phyloP scores from a whole-genome alignment of 2,888 invertebrate genomes.

The Leptinotarsa juncta region DNA sequence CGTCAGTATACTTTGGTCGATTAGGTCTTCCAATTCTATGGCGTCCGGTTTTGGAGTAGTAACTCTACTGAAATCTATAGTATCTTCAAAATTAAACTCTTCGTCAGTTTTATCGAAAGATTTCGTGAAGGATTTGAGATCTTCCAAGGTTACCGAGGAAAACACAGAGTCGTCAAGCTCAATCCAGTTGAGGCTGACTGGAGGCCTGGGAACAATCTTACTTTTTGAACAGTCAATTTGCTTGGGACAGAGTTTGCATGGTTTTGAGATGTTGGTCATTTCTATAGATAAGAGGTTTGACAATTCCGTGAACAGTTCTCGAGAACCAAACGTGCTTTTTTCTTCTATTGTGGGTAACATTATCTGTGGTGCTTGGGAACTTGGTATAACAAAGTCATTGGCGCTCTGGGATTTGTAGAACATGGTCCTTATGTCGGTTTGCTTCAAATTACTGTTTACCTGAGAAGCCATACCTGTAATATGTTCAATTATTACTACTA shows the following conservation, averaged over 20 bases:
- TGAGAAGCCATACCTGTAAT: slow-evolving; percentile 24
- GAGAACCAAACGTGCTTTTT: slow-evolving; percentile 52
- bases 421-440: slow-evolving; percentile 71
- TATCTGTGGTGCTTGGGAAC: slow-evolving; percentile 61
- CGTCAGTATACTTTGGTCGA: slow-evolving; percentile 33
- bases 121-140: slow-evolving; percentile 51
- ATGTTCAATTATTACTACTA: not conserved
- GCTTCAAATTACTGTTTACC: slow-evolving; percentile 61
- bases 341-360: slow-evolving; percentile 11
- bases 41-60: slow-evolving; percentile 32
- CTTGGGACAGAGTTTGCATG: slow-evolving; percentile 67
- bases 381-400: slow-evolving; percentile 62
- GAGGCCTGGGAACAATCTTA: slow-evolving; percentile 6
- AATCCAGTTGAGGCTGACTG: slow-evolving; percentile 35
- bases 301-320: slow-evolving; percentile 66
- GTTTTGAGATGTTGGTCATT: slow-evolving; percentile 40
- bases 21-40: slow-evolving; percentile 34
- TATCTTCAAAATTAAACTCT: slow-evolving; percentile 33
- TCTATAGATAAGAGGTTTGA: slow-evolving; percentile 55
- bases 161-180: slow-evolving; percentile 48
- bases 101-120: slow-evolving; percentile 40
- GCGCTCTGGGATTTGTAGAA: slow-evolving; percentile 68
- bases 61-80: slow-evolving; percentile 24
- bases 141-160: slow-evolving; percentile 50
- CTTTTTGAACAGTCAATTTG: slow-evolving; percentile 64